Evolutionary conservation across 2,888 invertebrate species (phyloP), one percentile per base, ranked within the genome.

Genomic region (Sinodicranocentrus sp.): DNA sequence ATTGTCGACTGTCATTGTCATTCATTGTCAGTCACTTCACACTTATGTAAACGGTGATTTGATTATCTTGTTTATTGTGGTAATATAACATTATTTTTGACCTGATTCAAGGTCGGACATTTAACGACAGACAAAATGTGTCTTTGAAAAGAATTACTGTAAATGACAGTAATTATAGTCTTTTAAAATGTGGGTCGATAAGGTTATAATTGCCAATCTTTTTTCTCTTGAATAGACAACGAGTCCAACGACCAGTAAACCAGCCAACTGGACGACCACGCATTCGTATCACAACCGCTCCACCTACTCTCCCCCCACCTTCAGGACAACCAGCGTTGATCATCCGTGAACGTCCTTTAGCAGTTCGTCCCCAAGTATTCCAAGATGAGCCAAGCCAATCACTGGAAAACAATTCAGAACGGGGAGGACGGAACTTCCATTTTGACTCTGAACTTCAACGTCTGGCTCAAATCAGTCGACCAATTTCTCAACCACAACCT

Each of bases 371-470:
- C 15, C 52, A 63, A 0, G 63, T 78, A 17, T 67, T 61, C 61
- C 79, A 86, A 43, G 85, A n/a, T n/a, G 85, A 87, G 13, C 84
- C 84, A 2, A 79, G 67, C 54, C 86, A 86, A 48, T 84, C 86
- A 23, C 33, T 86, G 2, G 85, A 84, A 13, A 59, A 23, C 59
- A 71, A 79, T 52, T 54, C 72, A 17, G 84, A 85, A 25, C 28
- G 83, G n/a, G 57, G 84, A 3, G 72, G 84, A 19, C 79, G 84
- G 15, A 67, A 59, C n/a, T 86, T 86, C 78, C 85, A 85, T 65
- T 86, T 86, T 83, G 86, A 86, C 39, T 67, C 75, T 10, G 88
- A 88, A 71, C 68, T 87, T 19, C 85, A 86, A 17, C 86, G 87
- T 39, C 48, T 87, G 21, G 39, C 67, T 10, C 70, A 70, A 26